Percentiles rank a stretch among this genome's conserved stretches.
Evolutionary conservation across 2,113 vertebrate genomes (phyloP).

Genomic region (Cynopterus brachyotis): DNA sequence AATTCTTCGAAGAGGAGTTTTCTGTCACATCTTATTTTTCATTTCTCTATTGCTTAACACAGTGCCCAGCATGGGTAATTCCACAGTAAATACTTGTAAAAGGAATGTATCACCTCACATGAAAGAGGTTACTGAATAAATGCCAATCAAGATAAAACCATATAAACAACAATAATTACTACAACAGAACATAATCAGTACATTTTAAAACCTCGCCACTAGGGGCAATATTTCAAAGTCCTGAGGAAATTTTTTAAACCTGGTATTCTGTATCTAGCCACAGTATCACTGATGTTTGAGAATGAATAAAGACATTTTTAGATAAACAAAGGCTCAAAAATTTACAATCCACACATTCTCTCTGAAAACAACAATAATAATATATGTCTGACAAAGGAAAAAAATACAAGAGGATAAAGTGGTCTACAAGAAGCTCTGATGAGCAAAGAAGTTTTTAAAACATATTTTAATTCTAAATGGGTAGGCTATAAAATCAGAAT

Average conservation of each 20-base stretch:
- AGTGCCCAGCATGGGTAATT: neutral
- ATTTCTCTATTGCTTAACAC: neutral
- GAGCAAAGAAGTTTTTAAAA: slow-evolving; percentile 14
- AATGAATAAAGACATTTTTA: neutral
- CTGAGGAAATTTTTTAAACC: neutral
- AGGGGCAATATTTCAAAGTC: neutral
- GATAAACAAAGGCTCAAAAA: neutral
- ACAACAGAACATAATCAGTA: neutral
- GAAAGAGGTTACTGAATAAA: neutral
- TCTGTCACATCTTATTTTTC: neutral
- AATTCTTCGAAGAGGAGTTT: neutral
- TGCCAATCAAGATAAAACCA: neutral
- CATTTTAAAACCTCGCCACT: neutral
- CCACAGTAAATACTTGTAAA: neutral
- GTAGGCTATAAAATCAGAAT: neutral
- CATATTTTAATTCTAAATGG: neutral
- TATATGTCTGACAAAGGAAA: neutral
- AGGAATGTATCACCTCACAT: neutral
- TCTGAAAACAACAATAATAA: neutral
- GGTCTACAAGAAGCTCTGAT: neutral
- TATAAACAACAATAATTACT: neutral
- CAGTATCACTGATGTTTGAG: neutral
- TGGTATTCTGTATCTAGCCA: neutral
- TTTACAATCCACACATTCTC: neutral
- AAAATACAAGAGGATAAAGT: neutral